Evolutionary conservation across 2,797 vertebrate genomes (phyloP).

Genomic region (Taenioides sp.): DNA sequence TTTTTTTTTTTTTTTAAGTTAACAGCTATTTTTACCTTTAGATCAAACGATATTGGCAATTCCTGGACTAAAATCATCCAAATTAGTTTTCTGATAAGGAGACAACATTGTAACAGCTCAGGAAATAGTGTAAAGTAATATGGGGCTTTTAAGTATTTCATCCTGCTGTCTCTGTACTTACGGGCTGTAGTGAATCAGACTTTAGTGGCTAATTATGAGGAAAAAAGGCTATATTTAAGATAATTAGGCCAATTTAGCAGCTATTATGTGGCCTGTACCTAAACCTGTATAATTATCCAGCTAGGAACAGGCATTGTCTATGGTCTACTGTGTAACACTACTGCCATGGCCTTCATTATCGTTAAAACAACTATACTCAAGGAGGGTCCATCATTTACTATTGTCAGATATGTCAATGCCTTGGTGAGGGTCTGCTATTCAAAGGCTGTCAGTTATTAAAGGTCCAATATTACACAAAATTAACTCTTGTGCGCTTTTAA

Average conservation of each 20-base stretch:
- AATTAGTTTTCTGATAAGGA: too few species aligned
- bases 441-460: too few species aligned
- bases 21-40: too few species aligned
- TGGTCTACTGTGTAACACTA: neutral
- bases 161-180: neutral
- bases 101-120: too few species aligned
- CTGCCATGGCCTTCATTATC: neutral
- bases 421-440: too few species aligned
- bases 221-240: neutral
- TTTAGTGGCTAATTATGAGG: neutral
- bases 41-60: too few species aligned
- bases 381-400: neutral
- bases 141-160: too few species aligned
- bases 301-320: neutral
- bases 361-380: neutral
- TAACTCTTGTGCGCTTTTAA: too few species aligned
- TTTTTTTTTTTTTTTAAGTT: too few species aligned
- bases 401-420: neutral
- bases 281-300: neutral
- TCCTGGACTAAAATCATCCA: too few species aligned
- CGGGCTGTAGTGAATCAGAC: neutral
- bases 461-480: too few species aligned
- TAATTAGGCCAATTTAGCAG: neutral
- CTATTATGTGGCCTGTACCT: slow-evolving; percentile 1
- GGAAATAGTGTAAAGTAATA: too few species aligned